Conservation (phyloP, 2,113 vertebrate species). For the Tragelaphus buxtoni region DNA sequence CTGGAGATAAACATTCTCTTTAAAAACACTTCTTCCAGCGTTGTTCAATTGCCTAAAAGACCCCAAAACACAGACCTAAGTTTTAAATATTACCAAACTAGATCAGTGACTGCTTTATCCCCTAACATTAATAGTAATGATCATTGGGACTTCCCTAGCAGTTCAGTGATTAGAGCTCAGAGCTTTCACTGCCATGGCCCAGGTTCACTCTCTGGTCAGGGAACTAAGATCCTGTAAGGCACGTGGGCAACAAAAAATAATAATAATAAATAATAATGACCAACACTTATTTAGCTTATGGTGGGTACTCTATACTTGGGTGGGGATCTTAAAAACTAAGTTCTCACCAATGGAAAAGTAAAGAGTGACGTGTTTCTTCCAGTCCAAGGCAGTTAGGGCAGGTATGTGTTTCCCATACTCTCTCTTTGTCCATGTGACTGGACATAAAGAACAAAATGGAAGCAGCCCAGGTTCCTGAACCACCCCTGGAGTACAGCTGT, state of each 20-base stretch:
- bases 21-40: slow-evolving; percentile 83
- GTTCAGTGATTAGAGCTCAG: neutral
- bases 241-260: neutral
- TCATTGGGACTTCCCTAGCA: neutral
- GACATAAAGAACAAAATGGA: neutral
- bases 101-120: neutral
- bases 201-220: neutral
- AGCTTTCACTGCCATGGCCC: neutral
- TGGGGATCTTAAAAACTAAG: neutral
- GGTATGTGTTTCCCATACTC: neutral
- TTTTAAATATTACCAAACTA: neutral
- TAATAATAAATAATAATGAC: neutral
- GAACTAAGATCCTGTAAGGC: neutral
- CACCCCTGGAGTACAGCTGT: neutral
- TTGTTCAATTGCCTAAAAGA: slow-evolving; percentile 85
- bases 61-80: neutral
- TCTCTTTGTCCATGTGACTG: neutral
- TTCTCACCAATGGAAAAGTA: neutral
- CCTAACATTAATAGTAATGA: neutral
- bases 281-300: neutral
- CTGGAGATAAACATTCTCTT: slow-evolving; percentile 84
- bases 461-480: neutral
- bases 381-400: neutral
- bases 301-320: neutral
- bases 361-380: neutral